These are phyloP conservation scores for Telenomus remus DNA, from an alignment of 1,140 invertebrate genomes.

Conservation along the genomic window DNA sequence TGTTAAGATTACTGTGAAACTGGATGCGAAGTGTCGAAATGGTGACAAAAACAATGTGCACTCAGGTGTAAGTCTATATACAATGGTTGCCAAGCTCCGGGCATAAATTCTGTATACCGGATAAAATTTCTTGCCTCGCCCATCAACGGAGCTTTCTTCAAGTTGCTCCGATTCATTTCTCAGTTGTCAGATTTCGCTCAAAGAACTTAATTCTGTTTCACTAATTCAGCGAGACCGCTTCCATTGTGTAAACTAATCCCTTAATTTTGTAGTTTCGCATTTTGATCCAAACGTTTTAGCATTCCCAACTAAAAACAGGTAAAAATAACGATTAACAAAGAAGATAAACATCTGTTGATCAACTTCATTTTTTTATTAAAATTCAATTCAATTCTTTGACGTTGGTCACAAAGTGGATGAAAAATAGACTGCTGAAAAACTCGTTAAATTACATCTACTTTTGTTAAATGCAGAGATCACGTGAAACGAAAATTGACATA, in stretches of 20 bases:
- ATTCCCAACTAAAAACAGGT: too few species aligned
- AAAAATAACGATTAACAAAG: too few species aligned
- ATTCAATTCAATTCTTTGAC: too few species aligned
- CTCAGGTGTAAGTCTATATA: conserved; percentile 59
- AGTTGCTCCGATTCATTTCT: conserved; percentile 22
- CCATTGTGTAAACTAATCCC: conserved; percentile 48
- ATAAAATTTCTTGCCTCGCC: conserved; percentile 17
- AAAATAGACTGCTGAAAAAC: too few species aligned
- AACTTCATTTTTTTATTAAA: too few species aligned
- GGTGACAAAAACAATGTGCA: conserved; percentile 42
- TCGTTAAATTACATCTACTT: too few species aligned
- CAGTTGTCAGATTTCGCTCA: conserved; percentile 28
- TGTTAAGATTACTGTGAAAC: conserved; percentile 12
- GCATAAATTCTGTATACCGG: conserved; percentile 57
- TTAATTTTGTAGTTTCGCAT: neutral
- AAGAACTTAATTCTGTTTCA: conserved; percentile 34
- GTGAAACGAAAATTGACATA: conserved; percentile 16
- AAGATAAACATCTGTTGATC: too few species aligned
- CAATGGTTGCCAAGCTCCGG: conserved; percentile 60
- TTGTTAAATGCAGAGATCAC: conserved; percentile 23
- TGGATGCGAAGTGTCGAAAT: conserved; percentile 27
- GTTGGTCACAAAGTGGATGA: too few species aligned
- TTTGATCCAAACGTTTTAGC: too few species aligned
- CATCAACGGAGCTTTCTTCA: neutral
- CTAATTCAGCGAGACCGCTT: conserved; percentile 5